Evolutionary conservation across 2,113 vertebrate genomes (phyloP), one percentile per base, ranked within the genome.

Genomic region (Capreolus pygargus): DNA sequence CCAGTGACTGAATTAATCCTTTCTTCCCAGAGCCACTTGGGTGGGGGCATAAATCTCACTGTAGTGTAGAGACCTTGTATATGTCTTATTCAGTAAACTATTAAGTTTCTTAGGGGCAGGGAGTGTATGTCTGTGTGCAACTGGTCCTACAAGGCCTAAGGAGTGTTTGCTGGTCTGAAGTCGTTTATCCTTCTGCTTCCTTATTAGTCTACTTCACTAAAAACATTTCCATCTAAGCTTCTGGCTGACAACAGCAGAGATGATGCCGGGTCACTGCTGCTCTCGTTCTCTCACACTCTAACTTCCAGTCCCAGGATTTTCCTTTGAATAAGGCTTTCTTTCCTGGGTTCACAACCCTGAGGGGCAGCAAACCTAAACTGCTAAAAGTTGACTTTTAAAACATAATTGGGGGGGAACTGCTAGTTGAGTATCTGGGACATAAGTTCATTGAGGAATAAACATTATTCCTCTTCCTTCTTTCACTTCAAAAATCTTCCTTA

Each of bases 371-470:
- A 54, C 14, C 52, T 30, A 64, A 50, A n/a, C 7, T 61, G 50
- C 30, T 55, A 82, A 94, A 97, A 88, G 67, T 17, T 97, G 55
- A 45, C 58, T 82, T 96, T 95, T 90, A 88, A 92, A 91, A 90
- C 86, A 95, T 15, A 58, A 39, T 23, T 78, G 17, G 39, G 89
- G 92, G 30, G 60, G 50, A 84, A 36, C 52, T 89, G 67, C 39
- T 78, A 79, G 70, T 39, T 94, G 60, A 89, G 16, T 90, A n/a
- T 74, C 58, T 17, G 5, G 58, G 39, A 91, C 47, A 61, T 43
- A 96, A 61, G 33, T 39, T 76, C 43, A 76, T 13, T 76, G 70
- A 21, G 28, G 36, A 76, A 82, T 94, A 86, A 85, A 95, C 17
- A 91, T 33, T 33, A 90, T 60, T 64, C 25, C 30, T 88, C n/a